Percentiles rank a stretch among this genome's conserved stretches.
phyloP scores from a whole-genome alignment of 2,797 vertebrate genomes.

The Rhincodon typus region DNA sequence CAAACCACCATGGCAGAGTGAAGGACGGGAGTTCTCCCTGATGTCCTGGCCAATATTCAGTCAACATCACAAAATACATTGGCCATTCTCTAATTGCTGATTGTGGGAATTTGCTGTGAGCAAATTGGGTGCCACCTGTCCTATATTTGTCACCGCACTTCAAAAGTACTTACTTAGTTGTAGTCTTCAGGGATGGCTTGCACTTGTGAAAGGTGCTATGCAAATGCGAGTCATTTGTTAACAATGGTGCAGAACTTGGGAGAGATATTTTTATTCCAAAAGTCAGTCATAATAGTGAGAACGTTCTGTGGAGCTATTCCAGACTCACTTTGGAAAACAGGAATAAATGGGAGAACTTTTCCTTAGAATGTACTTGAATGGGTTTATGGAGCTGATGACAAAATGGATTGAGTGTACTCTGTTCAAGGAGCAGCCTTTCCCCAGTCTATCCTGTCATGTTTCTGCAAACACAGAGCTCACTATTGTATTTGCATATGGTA shows the following conservation, averaged over 20 bases:
- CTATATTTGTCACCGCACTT: background rate
- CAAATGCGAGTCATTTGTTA: background rate
- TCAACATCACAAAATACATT: background rate
- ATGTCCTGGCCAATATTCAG: background rate
- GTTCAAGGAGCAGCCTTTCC: background rate
- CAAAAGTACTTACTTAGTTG: background rate
- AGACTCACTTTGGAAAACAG: background rate
- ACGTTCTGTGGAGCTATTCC: background rate
- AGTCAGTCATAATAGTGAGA: background rate
- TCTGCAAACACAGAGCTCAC: background rate
- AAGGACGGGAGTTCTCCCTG: background rate
- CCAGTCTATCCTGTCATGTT: background rate
- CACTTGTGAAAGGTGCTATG: background rate
- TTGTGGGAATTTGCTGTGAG: background rate
- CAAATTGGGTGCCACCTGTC: background rate
- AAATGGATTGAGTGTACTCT: background rate
- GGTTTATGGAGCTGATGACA: background rate
- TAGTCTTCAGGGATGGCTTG: no score
- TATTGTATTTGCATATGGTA: no score
- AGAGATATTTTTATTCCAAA: no score
- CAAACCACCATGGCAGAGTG: background rate
- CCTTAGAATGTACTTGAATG: background rate
- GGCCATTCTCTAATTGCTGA: background rate
- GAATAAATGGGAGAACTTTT: background rate
- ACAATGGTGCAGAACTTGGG: no score